Evolutionary conservation across 2,797 vertebrate genomes (phyloP).

Genomic region (Acrossocheilus wenchowensis): DNA sequence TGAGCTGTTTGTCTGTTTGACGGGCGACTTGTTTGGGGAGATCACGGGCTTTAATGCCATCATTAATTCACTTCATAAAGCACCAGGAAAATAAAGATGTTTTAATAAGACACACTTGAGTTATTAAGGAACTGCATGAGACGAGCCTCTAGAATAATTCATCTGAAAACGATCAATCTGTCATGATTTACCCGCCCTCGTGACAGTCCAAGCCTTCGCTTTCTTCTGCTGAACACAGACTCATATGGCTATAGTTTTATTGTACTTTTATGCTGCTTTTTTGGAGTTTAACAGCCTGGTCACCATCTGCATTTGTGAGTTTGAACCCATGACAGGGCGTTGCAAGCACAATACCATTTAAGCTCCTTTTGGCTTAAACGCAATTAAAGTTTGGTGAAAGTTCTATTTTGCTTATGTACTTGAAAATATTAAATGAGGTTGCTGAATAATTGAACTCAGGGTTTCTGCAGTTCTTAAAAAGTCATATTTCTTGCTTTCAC

Average conservation of each 20-base stretch:
- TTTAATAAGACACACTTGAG: constrained; percentile 8
- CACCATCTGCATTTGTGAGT: not conserved
- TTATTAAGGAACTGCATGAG: not conserved
- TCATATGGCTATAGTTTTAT: not conserved
- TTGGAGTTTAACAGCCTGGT: no score
- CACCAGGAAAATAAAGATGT: not conserved
- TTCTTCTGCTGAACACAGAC: not conserved
- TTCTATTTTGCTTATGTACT: not conserved
- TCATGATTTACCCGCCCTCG: not conserved
- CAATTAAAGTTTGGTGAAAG: not conserved
- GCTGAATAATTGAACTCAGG: not conserved
- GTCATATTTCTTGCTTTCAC: not conserved
- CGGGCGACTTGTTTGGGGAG: not conserved
- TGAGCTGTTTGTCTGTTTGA: constrained; percentile 15
- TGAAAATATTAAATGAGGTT: not conserved
- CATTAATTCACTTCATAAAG: not conserved
- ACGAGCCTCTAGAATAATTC: not conserved
- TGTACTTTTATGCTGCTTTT: not conserved
- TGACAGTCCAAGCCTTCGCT: not conserved
- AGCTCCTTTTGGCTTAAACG: no score
- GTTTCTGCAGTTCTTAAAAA: not conserved
- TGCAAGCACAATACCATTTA: not conserved
- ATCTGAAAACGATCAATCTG: not conserved
- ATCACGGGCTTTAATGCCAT: not conserved
- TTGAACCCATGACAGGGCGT: not conserved